Evolutionary conservation across 2,797 vertebrate genomes (phyloP).

Genomic region (Cyprinodon diabolis): DNA sequence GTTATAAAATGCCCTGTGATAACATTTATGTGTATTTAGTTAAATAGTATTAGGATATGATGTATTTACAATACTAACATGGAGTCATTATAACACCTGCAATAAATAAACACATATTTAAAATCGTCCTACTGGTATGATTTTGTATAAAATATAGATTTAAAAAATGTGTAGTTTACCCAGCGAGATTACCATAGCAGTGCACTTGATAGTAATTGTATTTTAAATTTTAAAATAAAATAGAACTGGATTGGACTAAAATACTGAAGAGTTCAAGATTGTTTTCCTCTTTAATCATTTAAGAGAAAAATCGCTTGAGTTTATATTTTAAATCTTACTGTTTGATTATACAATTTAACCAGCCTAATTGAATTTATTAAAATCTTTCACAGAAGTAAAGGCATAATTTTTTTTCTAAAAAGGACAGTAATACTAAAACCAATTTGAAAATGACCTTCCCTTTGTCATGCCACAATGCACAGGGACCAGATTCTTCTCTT

Average conservation of each 20-base stretch:
- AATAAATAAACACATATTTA: too few species aligned
- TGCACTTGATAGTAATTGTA: background rate
- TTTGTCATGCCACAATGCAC: background rate
- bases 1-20: too few species aligned
- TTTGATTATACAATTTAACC: background rate
- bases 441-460: background rate
- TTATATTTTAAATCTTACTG: background rate
- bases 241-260: too few species aligned
- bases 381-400: background rate
- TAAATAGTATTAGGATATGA: too few species aligned
- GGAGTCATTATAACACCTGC: too few species aligned
- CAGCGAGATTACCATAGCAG: too few species aligned
- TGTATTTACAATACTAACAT: too few species aligned
- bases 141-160: too few species aligned
- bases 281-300: background rate
- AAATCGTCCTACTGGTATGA: too few species aligned
- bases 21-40: too few species aligned
- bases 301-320: background rate
- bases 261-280: too few species aligned
- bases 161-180: too few species aligned
- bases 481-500: slow-evolving; percentile 11
- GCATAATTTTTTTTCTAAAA: background rate
- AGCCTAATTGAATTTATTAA: background rate
- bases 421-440: background rate
- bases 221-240: background rate